Conservation (phyloP, 2,113 vertebrate genomes). For the Astatoreochromis straeleni region DNA sequence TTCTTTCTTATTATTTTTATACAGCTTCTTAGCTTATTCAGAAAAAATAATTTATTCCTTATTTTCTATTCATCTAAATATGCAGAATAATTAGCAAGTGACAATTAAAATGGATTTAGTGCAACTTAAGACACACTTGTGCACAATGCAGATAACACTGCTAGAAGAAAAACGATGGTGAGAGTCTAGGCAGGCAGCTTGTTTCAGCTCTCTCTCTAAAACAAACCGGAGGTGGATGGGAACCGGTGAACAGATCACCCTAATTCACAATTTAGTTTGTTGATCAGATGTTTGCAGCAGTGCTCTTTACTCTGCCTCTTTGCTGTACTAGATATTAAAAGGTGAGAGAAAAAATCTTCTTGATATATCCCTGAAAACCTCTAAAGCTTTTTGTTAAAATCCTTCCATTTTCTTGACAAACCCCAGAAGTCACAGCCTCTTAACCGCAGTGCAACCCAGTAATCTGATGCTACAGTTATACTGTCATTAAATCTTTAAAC, state of each 20-base stretch:
- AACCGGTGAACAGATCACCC: background rate
- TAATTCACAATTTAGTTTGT: background rate
- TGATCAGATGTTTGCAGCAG: background rate
- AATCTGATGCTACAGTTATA: slow-evolving; percentile 17
- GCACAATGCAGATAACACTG: background rate
- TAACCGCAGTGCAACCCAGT: background rate
- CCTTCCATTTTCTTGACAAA: background rate
- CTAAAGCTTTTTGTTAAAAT: background rate
- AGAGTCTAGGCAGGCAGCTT: background rate
- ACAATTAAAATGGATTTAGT: background rate
- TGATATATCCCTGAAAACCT: background rate
- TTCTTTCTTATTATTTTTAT: background rate
- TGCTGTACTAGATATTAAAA: background rate
- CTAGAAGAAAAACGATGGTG: background rate
- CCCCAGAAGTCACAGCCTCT: background rate
- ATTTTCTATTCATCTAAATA: background rate
- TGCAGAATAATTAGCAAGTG: background rate
- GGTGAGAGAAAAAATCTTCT: background rate
- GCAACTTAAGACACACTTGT: background rate
- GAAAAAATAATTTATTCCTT: background rate
- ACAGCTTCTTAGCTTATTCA: background rate
- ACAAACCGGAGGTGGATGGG: background rate
- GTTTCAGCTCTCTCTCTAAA: background rate
- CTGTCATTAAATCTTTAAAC: slow-evolving; percentile 60
- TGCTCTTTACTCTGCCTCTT: background rate